Evolutionary conservation across 2,797 vertebrate genomes (phyloP).

Genomic region (Neolamprologus multifasciatus): DNA sequence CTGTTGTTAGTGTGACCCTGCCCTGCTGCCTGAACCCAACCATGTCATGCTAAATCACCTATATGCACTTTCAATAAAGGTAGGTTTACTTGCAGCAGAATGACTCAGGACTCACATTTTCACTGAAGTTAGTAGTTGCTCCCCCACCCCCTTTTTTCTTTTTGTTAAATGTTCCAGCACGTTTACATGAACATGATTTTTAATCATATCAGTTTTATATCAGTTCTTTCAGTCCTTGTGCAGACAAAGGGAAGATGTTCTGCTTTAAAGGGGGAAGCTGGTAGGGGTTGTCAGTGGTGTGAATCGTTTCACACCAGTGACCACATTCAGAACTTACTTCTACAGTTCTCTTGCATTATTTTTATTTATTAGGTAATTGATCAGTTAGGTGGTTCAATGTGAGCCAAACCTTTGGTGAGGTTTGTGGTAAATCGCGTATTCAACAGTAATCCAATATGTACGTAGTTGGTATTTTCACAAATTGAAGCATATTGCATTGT

Average conservation of each 20-base stretch:
- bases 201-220: background rate
- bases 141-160: background rate
- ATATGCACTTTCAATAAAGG: conserved; percentile 96
- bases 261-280: background rate
- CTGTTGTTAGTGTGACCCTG: conserved; percentile 87
- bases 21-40: conserved; percentile 93
- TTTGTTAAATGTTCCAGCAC: background rate
- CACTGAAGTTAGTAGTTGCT: background rate
- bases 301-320: background rate
- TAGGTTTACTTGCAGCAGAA: conserved; percentile 42
- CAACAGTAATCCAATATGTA: background rate
- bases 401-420: background rate
- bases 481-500: background rate
- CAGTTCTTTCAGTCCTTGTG: background rate
- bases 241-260: background rate
- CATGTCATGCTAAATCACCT: conserved; percentile 98
- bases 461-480: background rate
- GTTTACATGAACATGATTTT: background rate
- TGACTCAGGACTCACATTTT: background rate
- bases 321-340: background rate
- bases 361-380: background rate
- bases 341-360: background rate
- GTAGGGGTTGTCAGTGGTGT: background rate
- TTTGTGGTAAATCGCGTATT: background rate
- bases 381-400: background rate